Percentiles rank a stretch among this genome's conserved stretches.
Evolutionary conservation across 2,888 invertebrate species (phyloP).

Genomic region (Ichneumon xanthorius): DNA sequence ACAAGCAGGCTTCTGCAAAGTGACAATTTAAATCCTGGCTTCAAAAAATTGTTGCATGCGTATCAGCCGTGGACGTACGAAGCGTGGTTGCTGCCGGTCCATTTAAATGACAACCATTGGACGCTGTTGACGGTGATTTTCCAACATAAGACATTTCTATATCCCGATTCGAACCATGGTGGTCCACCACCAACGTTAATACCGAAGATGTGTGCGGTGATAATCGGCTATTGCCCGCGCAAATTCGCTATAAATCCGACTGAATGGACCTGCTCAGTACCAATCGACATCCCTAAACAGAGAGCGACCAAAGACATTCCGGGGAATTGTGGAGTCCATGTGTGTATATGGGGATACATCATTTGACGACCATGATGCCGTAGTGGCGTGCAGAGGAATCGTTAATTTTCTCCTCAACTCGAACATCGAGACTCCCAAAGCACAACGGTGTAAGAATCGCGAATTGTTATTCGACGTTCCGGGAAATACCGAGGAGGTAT

Average conservation of each 20-base stretch:
- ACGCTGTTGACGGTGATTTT: not conserved
- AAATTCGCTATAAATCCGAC: not conserved
- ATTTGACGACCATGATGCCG: not conserved
- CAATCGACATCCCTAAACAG: constrained; percentile 14
- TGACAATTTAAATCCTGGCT: not conserved
- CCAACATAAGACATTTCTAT: not conserved
- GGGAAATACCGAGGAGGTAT: not conserved
- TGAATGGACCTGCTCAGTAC: not conserved
- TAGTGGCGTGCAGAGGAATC: not conserved
- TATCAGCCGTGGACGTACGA: not conserved
- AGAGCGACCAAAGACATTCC: not conserved
- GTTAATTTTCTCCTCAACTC: not conserved
- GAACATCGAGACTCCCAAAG: not conserved
- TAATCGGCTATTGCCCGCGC: not conserved
- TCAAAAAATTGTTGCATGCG: not conserved
- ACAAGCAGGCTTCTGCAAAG: not conserved
- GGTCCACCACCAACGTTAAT: not conserved
- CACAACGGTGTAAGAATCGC: not conserved
- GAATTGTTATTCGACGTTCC: not conserved
- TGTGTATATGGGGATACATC: constrained; percentile 19
- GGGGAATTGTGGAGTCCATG: constrained; percentile 11
- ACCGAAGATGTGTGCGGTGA: not conserved
- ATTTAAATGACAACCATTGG: constrained; percentile 4
- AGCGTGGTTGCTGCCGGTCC: constrained; percentile 1
- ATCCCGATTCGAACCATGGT: not conserved